phyloP scores from a whole-genome alignment of 1,140 invertebrate species.

The Schlechtendalia chinensis region DNA sequence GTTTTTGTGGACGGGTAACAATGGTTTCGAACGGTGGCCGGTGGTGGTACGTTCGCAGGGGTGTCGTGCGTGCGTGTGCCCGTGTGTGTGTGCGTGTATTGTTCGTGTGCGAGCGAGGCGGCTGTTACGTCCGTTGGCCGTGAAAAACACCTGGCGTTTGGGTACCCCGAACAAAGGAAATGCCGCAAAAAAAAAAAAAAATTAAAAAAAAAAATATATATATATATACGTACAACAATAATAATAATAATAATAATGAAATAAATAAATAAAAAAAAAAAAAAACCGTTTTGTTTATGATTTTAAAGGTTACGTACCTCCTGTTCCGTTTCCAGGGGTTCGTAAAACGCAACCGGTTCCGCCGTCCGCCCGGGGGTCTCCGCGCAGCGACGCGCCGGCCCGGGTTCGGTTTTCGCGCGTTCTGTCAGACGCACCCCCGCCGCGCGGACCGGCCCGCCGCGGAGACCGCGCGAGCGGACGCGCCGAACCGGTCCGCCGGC shows the following conservation, averaged over 20 bases:
- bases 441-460: no score
- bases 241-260: constrained; percentile 21
- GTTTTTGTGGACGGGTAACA: background rate
- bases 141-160: constrained; percentile 47
- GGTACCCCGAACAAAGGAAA: constrained; percentile 43
- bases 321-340: constrained; percentile 45
- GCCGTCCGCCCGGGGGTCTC: background rate
- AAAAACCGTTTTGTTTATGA: constrained; percentile 48
- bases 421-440: no score
- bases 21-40: background rate
- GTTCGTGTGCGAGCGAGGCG: background rate
- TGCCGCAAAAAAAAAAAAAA: constrained; percentile 45
- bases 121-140: constrained; percentile 38
- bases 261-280: no score
- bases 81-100: background rate
- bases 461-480: background rate
- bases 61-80: background rate
- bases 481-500: background rate
- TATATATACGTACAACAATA: background rate
- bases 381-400: background rate
- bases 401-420: background rate
- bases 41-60: constrained; percentile 1
- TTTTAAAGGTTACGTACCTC: constrained; percentile 49
- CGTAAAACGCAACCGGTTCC: constrained; percentile 25
- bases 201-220: no score